These are phyloP conservation scores for Acleris sparsana DNA, from an alignment of 2,888 invertebrate species.

Conservation along the genomic window DNA sequence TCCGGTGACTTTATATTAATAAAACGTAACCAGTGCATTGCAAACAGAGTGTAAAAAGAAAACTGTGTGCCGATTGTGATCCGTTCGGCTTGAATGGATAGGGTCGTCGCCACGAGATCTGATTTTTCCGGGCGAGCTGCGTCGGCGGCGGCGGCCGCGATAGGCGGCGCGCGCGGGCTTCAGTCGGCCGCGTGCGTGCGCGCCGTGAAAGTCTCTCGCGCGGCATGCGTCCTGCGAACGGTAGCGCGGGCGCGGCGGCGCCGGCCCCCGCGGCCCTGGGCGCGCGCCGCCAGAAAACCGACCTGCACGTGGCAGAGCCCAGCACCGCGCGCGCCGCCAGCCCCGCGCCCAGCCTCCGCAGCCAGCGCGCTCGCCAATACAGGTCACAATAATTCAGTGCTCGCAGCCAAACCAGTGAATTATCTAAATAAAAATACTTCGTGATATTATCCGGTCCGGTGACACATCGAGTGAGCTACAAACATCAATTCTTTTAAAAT, in stretches of 20 bases:
- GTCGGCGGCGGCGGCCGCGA: constrained; percentile 59
- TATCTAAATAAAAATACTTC: neutral
- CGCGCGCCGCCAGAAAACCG: constrained; percentile 84
- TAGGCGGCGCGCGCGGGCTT: constrained; percentile 62
- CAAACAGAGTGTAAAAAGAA: constrained; percentile 78
- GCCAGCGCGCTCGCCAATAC: constrained; percentile 80
- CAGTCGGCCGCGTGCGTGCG: constrained; percentile 79
- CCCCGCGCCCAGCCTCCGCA: constrained; percentile 82
- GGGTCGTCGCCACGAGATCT: constrained; percentile 77
- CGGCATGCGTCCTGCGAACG: constrained; percentile 67
- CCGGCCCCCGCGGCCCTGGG: constrained; percentile 63
- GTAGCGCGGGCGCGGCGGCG: constrained; percentile 17
- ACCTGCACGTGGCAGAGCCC: constrained; percentile 77
- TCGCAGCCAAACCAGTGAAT: neutral
- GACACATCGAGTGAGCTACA: constrained; percentile 5
- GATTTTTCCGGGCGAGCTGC: constrained; percentile 74
- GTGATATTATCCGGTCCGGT: constrained; percentile 16
- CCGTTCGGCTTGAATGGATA: constrained; percentile 78
- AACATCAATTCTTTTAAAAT: constrained; percentile 12
- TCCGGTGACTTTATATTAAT: constrained; percentile 13
- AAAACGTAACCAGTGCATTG: constrained; percentile 48
- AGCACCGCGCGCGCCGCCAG: constrained; percentile 66
- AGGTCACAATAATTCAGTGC: constrained; percentile 55
- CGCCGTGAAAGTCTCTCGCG: constrained; percentile 76
- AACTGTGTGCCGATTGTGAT: constrained; percentile 65